A percentile compares a stretch with the other conserved stretches of the same genome.
Conservation (phyloP, 2,888 invertebrate genomes). For the Trichopoda pennipes region DNA sequence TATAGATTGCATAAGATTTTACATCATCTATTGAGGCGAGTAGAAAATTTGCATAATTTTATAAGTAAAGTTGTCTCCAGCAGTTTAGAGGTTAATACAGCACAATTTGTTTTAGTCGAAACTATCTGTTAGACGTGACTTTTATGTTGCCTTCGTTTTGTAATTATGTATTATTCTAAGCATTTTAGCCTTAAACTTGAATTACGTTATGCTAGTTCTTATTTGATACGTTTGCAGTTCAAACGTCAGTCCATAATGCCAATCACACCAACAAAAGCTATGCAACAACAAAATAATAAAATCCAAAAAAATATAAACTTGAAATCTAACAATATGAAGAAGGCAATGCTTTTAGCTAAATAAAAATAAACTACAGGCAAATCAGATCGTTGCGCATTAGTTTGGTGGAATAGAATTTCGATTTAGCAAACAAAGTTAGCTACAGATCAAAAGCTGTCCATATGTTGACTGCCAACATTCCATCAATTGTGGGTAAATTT, state of each 20-base stretch:
- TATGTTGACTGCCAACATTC: constrained; percentile 69
- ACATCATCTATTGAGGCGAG: no score
- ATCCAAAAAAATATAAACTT: constrained; percentile 31
- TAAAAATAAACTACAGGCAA: constrained; percentile 57
- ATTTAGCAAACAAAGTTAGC: constrained; percentile 57
- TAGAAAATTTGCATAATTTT: no score
- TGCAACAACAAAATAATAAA: constrained; percentile 15
- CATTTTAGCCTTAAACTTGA: constrained; percentile 59
- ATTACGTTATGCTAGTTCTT: constrained; percentile 60
- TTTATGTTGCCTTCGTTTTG: constrained; percentile 54
- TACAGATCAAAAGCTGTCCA: constrained; percentile 69
- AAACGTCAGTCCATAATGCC: constrained; percentile 65
- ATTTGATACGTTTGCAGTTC: constrained; percentile 67
- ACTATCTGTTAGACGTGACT: constrained; percentile 60
- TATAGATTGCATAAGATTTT: no score
- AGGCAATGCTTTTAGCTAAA: constrained; percentile 59
- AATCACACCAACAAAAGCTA: constrained; percentile 60
- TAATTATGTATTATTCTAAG: constrained; percentile 51
- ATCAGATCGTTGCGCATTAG: constrained; percentile 67
- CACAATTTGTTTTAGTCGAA: constrained; percentile 57
- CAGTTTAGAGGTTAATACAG: constrained; percentile 45
- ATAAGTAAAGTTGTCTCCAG: background rate
- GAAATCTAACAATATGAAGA: constrained; percentile 24
- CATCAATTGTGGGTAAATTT: constrained; percentile 69
- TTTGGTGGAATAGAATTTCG: constrained; percentile 37